These are phyloP conservation scores for Caenorhabditis sp. DNA, from an alignment of 2,888 invertebrate genomes.

Conservation along the genomic window DNA sequence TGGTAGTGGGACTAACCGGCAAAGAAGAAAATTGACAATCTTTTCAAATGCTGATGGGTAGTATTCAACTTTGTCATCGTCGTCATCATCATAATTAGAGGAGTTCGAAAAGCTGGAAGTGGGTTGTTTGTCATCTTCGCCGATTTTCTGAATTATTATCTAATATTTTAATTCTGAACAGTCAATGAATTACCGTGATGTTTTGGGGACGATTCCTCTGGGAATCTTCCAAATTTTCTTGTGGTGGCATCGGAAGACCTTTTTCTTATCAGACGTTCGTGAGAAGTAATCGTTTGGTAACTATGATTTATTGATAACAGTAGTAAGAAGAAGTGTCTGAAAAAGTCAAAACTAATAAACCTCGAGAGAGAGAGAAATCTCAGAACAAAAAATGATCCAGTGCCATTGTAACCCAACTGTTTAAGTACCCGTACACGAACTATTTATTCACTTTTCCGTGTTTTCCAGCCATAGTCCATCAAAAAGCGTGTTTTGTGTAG, in stretches of 20 bases:
- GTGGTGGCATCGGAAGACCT: slow-evolving; percentile 25
- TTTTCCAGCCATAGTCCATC: slow-evolving; percentile 51
- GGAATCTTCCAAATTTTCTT: slow-evolving; percentile 32
- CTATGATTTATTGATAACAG: slow-evolving; percentile 16
- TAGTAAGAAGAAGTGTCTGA: slow-evolving; percentile 5
- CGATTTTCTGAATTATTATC: slow-evolving; percentile 21
- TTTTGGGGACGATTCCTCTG: slow-evolving; percentile 17
- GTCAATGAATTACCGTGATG: slow-evolving; percentile 29
- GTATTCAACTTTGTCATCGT: slow-evolving; percentile 64
- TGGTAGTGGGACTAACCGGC: slow-evolving; percentile 41
- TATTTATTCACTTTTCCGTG: slow-evolving; percentile 60
- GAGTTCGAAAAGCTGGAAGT: slow-evolving; percentile 21
- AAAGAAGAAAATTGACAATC: slow-evolving; percentile 69
- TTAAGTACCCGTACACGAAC: slow-evolving; percentile 49
- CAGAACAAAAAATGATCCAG: slow-evolving; percentile 34
- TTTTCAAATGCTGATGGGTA: slow-evolving; percentile 70
- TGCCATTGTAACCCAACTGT: slow-evolving; percentile 22
- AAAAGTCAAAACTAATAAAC: not conserved
- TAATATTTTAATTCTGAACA: too few species aligned
- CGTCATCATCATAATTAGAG: slow-evolving; percentile 68
- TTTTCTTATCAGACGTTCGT: slow-evolving; percentile 27
- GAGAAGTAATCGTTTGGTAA: not conserved
- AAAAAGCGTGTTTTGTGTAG: slow-evolving; percentile 63
- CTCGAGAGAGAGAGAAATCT: not conserved
- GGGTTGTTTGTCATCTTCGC: slow-evolving; percentile 6